Evolutionary conservation across 2,113 vertebrate genomes (phyloP).

Genomic region (Puma concolor): DNA sequence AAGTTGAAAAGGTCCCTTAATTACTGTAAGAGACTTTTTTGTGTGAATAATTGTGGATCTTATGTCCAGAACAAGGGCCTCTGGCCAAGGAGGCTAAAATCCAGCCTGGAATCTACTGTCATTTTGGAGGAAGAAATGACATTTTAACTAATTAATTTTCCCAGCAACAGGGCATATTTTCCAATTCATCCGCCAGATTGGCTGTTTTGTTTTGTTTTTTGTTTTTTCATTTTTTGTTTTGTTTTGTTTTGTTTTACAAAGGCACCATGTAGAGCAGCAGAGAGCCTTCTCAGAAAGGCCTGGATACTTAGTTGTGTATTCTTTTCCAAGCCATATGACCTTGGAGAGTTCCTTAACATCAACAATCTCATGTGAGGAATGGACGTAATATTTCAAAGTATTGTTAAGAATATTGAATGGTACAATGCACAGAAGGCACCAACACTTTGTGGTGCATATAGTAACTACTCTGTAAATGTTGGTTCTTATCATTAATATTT

Average conservation of each 20-base stretch:
- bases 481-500: background rate
- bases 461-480: background rate
- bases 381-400: background rate
- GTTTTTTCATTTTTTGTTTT: background rate
- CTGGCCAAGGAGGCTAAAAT: background rate
- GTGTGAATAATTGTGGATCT: background rate
- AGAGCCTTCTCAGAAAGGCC: background rate
- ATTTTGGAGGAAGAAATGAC: background rate
- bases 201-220: background rate
- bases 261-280: background rate
- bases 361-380: background rate
- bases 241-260: background rate
- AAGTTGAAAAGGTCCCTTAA: background rate
- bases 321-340: background rate
- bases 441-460: background rate
- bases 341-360: background rate
- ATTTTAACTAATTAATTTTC: constrained; percentile 41
- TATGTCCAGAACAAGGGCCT: background rate
- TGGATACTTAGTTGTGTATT: background rate
- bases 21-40: background rate
- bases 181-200: background rate
- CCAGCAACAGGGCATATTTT: background rate
- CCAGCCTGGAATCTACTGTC: background rate
- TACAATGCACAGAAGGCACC: background rate
- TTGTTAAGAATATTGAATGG: background rate